These are phyloP conservation scores for Pyralis farinalis DNA, from an alignment of 2,888 invertebrate genomes.

Conservation along the genomic window DNA sequence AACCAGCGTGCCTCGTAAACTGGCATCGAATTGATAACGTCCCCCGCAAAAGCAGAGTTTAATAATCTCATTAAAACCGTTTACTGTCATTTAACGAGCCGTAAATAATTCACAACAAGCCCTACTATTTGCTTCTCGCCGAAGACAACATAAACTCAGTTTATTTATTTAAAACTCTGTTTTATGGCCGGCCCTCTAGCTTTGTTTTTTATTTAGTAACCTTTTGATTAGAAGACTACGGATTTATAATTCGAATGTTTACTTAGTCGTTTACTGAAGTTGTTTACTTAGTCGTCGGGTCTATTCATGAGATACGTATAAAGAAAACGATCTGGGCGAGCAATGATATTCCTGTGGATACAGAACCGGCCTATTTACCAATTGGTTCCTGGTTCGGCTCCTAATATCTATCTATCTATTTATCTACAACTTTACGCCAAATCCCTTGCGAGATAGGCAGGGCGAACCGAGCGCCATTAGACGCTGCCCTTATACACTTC, in stretches of 20 bases:
- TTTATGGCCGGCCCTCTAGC: slow-evolving; percentile 33
- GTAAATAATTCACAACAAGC: slow-evolving; percentile 62
- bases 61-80: slow-evolving; percentile 67
- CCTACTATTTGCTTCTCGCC: slow-evolving; percentile 47
- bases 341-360: too few species aligned
- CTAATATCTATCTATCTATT: too few species aligned
- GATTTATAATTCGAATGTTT: not conserved
- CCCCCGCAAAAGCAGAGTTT: slow-evolving; percentile 34
- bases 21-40: slow-evolving; percentile 25
- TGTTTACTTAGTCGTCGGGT: too few species aligned
- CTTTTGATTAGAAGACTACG: slow-evolving; percentile 15
- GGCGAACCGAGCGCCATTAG: too few species aligned
- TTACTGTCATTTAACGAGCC: slow-evolving; percentile 62
- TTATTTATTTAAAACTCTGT: slow-evolving; percentile 43
- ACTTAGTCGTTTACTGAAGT: not conserved
- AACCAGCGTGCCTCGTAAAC: slow-evolving; percentile 7
- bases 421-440: too few species aligned
- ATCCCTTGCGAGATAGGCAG: too few species aligned
- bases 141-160: slow-evolving; percentile 26
- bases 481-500: too few species aligned
- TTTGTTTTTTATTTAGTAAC: slow-evolving; percentile 39
- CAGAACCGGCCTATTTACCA: too few species aligned
- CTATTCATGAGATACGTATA: too few species aligned
- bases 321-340: too few species aligned
- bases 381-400: too few species aligned